phyloP scores from a whole-genome alignment of 2,888 invertebrate genomes.

The Amitus sp. region DNA sequence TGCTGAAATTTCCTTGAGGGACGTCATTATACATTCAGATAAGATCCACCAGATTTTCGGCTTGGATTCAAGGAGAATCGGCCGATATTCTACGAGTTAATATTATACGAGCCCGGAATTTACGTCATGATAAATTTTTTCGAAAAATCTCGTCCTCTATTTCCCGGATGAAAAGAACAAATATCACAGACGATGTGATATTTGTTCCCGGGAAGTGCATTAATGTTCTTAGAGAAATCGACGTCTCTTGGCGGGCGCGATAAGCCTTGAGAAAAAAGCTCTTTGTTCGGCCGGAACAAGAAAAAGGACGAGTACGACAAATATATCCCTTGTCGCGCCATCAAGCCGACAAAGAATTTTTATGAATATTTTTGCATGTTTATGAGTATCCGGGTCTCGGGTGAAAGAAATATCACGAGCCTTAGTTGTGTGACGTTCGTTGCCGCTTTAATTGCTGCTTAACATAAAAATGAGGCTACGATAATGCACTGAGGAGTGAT shows the following conservation, averaged over 20 bases:
- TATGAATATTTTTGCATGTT: slow-evolving; percentile 41
- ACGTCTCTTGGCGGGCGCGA: slow-evolving; percentile 1
- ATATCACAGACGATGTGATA: background rate
- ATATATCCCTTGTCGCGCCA: slow-evolving; percentile 29
- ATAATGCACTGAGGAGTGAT: slow-evolving; percentile 23
- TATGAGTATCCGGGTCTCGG: slow-evolving; percentile 32
- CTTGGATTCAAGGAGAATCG: slow-evolving; percentile 13
- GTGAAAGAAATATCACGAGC: slow-evolving; percentile 35
- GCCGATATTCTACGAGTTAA: background rate
- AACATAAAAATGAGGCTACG: slow-evolving; percentile 27
- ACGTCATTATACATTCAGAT: slow-evolving; percentile 43
- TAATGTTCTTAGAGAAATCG: background rate
- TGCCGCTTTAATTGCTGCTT: slow-evolving; percentile 29
- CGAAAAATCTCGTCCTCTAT: no score
- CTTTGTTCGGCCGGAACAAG: slow-evolving; percentile 18
- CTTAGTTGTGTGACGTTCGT: slow-evolving; percentile 23
- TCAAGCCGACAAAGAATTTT: slow-evolving; percentile 36
- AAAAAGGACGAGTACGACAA: slow-evolving; percentile 21
- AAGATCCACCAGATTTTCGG: slow-evolving; percentile 35
- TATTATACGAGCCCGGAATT: background rate
- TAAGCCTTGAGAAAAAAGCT: slow-evolving; percentile 19
- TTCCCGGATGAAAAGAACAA: no score
- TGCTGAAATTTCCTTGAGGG: slow-evolving; percentile 31
- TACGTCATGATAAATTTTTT: background rate
- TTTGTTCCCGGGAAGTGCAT: background rate